Evolutionary conservation across 2,888 invertebrate genomes (phyloP).

Genomic region (Melangyna quadrimaculata): DNA sequence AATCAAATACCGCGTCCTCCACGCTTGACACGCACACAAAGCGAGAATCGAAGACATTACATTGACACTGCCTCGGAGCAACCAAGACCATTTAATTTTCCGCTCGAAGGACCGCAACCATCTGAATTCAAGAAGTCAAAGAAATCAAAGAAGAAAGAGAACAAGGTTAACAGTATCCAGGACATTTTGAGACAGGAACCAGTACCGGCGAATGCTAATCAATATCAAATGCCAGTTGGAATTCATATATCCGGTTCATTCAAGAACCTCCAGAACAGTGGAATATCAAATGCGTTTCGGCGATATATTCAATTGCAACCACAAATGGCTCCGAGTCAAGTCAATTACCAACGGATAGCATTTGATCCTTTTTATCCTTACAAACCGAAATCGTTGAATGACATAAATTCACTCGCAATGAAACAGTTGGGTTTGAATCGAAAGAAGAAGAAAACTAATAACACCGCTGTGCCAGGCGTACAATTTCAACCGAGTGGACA

Average conservation of each 20-base stretch:
- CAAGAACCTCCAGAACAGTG: constrained; percentile 79
- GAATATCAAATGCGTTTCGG: constrained; percentile 78
- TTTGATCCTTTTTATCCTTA: constrained; percentile 86
- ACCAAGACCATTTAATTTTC: constrained; percentile 80
- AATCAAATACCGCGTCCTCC: constrained; percentile 73
- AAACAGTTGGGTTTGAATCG: constrained; percentile 77
- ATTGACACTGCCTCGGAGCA: constrained; percentile 66
- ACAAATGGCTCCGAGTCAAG: constrained; percentile 38
- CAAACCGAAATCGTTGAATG: constrained; percentile 88
- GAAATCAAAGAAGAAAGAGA: constrained; percentile 71
- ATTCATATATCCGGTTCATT: constrained; percentile 79
- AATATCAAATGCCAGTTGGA: constrained; percentile 76
- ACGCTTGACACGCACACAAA: constrained; percentile 51
- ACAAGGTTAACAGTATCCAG: constrained; percentile 78
- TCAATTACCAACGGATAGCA: constrained; percentile 76
- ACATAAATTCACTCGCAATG: constrained; percentile 88
- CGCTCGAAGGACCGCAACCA: constrained; percentile 78
- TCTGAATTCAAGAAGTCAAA: constrained; percentile 77
- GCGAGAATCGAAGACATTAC: constrained; percentile 63
- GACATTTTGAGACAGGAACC: constrained; percentile 78
- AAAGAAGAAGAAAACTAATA: constrained; percentile 77
- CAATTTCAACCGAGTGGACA: constrained; percentile 76
- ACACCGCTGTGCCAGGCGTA: constrained; percentile 49
- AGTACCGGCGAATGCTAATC: constrained; percentile 71
- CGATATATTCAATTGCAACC: constrained; percentile 74